Evolutionary conservation across 2,113 vertebrate species (phyloP), one percentile per base, ranked within the genome.

Genomic region (Podarcis cretensis): DNA sequence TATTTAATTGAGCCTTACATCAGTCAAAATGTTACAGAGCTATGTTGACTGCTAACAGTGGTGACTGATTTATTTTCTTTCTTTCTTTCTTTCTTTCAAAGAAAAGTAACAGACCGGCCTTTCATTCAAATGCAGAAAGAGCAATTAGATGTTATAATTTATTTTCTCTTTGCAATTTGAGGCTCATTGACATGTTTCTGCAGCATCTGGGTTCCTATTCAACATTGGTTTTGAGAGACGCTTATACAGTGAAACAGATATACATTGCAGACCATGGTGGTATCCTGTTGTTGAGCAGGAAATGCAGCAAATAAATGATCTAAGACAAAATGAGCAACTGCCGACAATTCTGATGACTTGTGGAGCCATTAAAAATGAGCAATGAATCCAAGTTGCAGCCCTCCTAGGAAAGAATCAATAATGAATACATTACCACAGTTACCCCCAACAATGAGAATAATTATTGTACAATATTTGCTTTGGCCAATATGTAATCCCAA

Each of bases 331-430:
- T 79, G 90, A 89, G 90, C 84, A 95, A 91, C 37, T 54, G 35
- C 79, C 88, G 93, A 86, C 93, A 96, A 89, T 32, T 80, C 81
- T 77, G 87, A 86, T 92, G 92, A 87, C 88, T 95, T 93, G 91
- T 76, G 89, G 92, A 96, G 88, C 86, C 84, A 84, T 95, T 96
- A 92, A 90, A 91, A 91, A 94, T 95, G 88, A 96, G 93, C 93
- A 96, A 91, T 91, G 89, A 95, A 80, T 85, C 93, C 93, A 87
- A 96, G 81, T 85, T 76, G 65, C 68, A 90, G 43, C 84, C 92
- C 87, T 90, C 32, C 85, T 81, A 91, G 90, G 95, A 89, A 94
- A 91, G 87, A 95, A 96, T 96, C 96, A 95, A 95, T 97, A 93
- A 87, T 40, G 81, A 95, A 94, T 92, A 86, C 75, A 95, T 96